A percentile compares a stretch with the other conserved stretches of the same genome.
Conservation (phyloP, 2,888 invertebrate species). For the Allacma fusca region DNA sequence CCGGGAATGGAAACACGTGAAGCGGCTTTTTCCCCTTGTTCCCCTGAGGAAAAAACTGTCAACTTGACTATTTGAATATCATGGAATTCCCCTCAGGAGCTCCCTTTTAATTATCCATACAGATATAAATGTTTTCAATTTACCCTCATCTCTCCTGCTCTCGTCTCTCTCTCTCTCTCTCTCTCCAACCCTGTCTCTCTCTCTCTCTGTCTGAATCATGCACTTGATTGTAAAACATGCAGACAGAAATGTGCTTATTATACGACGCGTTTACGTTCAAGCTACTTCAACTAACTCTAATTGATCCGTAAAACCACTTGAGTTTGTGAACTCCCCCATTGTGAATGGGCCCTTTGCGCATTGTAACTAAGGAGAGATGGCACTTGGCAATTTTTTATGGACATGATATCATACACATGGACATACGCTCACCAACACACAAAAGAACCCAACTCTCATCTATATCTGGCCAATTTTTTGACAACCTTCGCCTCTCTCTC, state of each 20-base stretch:
- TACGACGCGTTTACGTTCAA: conserved; percentile 36
- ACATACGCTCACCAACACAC: too few species aligned
- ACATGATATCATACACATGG: background rate
- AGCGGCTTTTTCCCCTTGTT: conserved; percentile 47
- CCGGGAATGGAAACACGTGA: conserved; percentile 46
- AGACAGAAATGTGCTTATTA: conserved; percentile 37
- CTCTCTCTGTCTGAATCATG: conserved; percentile 30
- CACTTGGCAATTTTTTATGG: conserved; percentile 35
- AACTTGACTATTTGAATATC: conserved; percentile 61
- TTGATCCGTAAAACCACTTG: conserved; percentile 48
- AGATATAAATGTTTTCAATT: conserved; percentile 59
- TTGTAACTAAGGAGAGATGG: conserved; percentile 18
- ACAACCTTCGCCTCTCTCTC: too few species aligned
- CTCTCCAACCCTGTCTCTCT: background rate
- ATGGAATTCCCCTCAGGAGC: conserved; percentile 55
- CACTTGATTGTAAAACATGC: conserved; percentile 37
- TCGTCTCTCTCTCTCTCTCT: conserved; percentile 10
- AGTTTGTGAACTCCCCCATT: conserved; percentile 35
- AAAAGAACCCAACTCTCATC: background rate
- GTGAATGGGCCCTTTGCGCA: conserved; percentile 36
- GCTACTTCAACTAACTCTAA: conserved; percentile 42
- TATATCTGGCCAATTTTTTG: conserved; percentile 12
- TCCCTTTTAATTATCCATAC: conserved; percentile 59
- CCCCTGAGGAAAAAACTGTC: conserved; percentile 58
- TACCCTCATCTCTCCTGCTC: conserved; percentile 43